These are phyloP conservation scores for Cochlearius cochlearius DNA, from an alignment of 2,113 vertebrate genomes.

Conservation along the genomic window DNA sequence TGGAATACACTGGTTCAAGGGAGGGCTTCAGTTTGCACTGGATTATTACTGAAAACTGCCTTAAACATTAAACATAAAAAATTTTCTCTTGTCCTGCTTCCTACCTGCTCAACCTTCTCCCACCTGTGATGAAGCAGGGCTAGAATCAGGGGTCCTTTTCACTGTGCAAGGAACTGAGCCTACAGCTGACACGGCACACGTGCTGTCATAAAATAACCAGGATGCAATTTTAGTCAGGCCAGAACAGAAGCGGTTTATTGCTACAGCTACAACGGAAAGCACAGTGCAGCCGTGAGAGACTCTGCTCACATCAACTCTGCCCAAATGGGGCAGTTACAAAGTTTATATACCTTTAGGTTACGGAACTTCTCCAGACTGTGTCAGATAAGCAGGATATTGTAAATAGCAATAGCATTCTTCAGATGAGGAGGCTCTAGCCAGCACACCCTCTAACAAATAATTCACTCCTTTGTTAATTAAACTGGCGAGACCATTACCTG, in stretches of 20 bases:
- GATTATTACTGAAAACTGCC: not conserved
- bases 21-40: not conserved
- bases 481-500: not conserved
- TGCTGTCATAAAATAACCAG: not conserved
- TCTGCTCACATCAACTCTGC: not conserved
- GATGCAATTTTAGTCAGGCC: not conserved
- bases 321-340: not conserved
- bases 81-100: not conserved
- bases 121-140: not conserved
- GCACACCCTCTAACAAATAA: not conserved
- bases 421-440: not conserved
- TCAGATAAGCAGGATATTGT: not conserved
- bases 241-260: not conserved
- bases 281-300: not conserved
- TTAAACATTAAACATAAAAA: not conserved
- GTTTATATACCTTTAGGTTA: not conserved
- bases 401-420: not conserved
- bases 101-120: not conserved
- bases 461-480: not conserved
- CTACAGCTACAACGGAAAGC: not conserved
- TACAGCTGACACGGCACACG: not conserved
- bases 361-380: not conserved
- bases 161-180: not conserved
- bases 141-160: too few species aligned
- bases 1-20: not conserved